A percentile compares a stretch with the other conserved stretches of the same genome.
Evolutionary conservation across 2,797 vertebrate species (phyloP).

Genomic region (Cryptoprocta ferox): DNA sequence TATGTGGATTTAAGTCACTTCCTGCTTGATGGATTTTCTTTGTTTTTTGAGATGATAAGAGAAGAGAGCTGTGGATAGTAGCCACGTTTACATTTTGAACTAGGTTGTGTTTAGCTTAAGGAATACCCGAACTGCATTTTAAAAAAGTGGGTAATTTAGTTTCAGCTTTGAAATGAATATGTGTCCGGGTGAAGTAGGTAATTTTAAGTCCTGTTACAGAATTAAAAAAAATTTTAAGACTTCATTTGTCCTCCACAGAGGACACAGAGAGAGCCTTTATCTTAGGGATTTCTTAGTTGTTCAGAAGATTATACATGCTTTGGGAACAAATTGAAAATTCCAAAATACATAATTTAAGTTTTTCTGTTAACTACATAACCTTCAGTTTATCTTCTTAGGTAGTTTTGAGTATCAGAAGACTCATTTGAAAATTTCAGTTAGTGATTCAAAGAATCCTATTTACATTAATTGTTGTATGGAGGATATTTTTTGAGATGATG

Average conservation of each 20-base stretch:
- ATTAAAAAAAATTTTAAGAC: not conserved
- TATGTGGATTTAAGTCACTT: not conserved
- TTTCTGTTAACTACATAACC: not conserved
- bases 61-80: not conserved
- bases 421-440: slow-evolving; percentile 10
- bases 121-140: not conserved
- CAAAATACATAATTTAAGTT: slow-evolving; percentile 13
- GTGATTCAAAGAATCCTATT: not conserved
- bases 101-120: not conserved
- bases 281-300: slow-evolving; percentile 13
- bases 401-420: slow-evolving; percentile 1
- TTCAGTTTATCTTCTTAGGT: not conserved
- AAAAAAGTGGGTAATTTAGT: slow-evolving; percentile 32
- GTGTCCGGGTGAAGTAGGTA: not conserved
- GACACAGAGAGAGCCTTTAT: not conserved
- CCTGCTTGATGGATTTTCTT: not conserved
- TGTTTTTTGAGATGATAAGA: not conserved
- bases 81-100: not conserved
- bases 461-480: not conserved
- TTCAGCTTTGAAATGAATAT: slow-evolving; percentile 26
- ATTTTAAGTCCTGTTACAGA: slow-evolving; percentile 47
- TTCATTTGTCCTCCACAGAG: not conserved
- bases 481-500: not conserved
- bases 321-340: slow-evolving; percentile 13
- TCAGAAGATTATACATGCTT: slow-evolving; percentile 10